Evolutionary conservation across 2,113 vertebrate genomes (phyloP), one percentile per base, ranked within the genome.

Genomic region (Machaerirhynchus nigripectus): DNA sequence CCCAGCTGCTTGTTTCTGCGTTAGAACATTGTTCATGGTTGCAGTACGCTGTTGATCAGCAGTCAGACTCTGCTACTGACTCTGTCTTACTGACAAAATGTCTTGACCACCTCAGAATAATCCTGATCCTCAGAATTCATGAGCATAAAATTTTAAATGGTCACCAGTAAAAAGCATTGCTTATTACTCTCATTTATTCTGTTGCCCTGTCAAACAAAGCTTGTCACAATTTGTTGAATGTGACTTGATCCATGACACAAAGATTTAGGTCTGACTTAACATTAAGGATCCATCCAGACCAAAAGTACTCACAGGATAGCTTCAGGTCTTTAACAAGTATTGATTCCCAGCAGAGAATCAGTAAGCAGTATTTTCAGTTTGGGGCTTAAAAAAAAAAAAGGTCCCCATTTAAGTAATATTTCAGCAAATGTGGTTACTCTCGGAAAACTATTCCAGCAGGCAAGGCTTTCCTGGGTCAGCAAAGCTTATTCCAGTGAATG

Each of bases 171-270:
- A 94, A 94, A 80, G 4, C 20, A 56, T 1, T 59, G 28, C 20
- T 56, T 68, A 63, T 28, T 46, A 31, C 9, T 59, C 23, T 69
- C 31, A 40, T 60, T 85, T 5, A n/a, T 91, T 60, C 46, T 57
- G 28, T 13, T 47, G 22, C 44, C 15, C 3, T 1, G 2, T 28
- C 46, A 55, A 78, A 27, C 33, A 91, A 67, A 80, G 46, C 26
- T 69, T 73, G 30, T 28, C 84, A 88, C n/a, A 84, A 27, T 76
- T 49, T 75, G 21, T 52, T 53, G 50, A 27, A 80, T 1, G 2
- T 2, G 2, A 35, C 28, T 82, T 70, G n/a, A 8, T 67, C 35
- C 11, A 1, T 5, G 50, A 73, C 46, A 83, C 0, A 0, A 18
- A 74, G 24, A 80, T 24, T 37, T 16, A 42, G 10, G 15, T 91